Percentiles rank a stretch among this genome's conserved stretches.
Conservation (phyloP, 2,113 vertebrate species). For the Myanophis thanlyinensis region DNA sequence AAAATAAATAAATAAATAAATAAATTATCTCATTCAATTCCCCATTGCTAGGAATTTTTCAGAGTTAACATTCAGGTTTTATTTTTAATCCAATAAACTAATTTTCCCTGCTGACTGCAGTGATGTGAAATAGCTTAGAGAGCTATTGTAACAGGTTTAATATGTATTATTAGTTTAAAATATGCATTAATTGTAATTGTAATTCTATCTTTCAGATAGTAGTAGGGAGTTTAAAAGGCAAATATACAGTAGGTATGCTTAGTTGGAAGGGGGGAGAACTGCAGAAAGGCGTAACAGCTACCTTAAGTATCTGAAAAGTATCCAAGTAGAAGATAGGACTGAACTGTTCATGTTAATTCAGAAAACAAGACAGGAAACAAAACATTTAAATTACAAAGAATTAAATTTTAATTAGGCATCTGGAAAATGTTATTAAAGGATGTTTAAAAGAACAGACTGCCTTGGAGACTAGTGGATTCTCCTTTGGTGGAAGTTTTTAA, state of each 20-base stretch:
- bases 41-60: neutral
- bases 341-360: neutral
- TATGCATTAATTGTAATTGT: neutral
- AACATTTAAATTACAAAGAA: neutral
- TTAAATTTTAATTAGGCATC: neutral
- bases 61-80: neutral
- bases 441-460: neutral
- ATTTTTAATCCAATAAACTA: neutral
- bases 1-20: too few species aligned
- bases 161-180: neutral
- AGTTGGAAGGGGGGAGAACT: neutral
- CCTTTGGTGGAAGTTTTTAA: neutral
- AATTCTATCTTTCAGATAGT: neutral
- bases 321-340: neutral
- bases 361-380: neutral
- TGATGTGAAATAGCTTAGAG: constrained; percentile 1
- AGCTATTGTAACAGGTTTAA: neutral
- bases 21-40: neutral
- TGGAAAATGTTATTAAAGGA: neutral
- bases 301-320: neutral
- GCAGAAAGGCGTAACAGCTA: neutral
- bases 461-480: neutral
- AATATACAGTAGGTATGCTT: neutral
- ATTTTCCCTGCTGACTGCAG: neutral
- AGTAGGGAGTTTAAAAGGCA: neutral